Evolutionary conservation across 1,140 invertebrate species (phyloP).

Genomic region (Drosophila bocqueti): DNA sequence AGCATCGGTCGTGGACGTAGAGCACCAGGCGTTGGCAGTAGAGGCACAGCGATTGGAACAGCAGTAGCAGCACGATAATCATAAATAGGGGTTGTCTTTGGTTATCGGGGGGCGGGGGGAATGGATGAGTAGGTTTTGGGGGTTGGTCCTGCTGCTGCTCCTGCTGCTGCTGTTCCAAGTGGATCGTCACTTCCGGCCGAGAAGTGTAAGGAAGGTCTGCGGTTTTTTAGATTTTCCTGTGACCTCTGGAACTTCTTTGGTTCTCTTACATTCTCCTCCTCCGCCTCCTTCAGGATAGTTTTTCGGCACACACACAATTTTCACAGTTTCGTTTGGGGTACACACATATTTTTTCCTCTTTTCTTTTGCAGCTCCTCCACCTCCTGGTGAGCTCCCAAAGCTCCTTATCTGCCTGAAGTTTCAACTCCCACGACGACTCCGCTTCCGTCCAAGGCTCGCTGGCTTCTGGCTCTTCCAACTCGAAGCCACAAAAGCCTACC

Average conservation of each 20-base stretch:
- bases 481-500: constrained; percentile 68
- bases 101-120: neutral
- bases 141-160: constrained; percentile 29
- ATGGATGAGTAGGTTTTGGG: constrained; percentile 24
- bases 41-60: constrained; percentile 84
- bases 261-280: neutral
- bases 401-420: constrained; percentile 34
- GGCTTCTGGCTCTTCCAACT: constrained; percentile 67
- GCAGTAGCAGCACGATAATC: constrained; percentile 84
- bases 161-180: constrained; percentile 9
- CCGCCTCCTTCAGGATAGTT: neutral
- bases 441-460: constrained; percentile 50
- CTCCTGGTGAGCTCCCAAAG: constrained; percentile 39
- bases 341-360: constrained; percentile 31
- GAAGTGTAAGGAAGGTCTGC: neutral
- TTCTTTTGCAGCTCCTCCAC: constrained; percentile 35
- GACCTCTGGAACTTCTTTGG: neutral
- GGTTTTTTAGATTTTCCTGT: neutral
- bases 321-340: constrained; percentile 21
- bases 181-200: constrained; percentile 22
- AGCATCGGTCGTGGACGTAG: constrained; percentile 82
- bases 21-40: constrained; percentile 83
- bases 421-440: constrained; percentile 48
- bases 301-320: constrained; percentile 13
- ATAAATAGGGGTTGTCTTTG: constrained; percentile 65